Percentiles rank a stretch among this genome's conserved stretches.
Conservation (phyloP, 2,888 invertebrate genomes). For the Tanypteryx hageni region DNA sequence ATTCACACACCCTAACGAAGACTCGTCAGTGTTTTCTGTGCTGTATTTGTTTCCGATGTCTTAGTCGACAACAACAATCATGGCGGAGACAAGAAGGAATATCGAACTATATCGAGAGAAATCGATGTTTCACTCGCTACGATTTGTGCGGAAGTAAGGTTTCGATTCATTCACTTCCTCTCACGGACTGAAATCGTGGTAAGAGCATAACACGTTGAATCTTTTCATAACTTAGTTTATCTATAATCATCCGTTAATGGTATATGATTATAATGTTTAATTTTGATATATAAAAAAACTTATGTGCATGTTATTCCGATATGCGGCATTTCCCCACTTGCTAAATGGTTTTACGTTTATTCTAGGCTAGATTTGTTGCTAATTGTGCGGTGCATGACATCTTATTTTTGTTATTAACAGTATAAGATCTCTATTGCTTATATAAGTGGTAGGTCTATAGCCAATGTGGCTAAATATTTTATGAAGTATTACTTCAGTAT, state of each 20-base stretch:
- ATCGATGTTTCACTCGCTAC: not conserved
- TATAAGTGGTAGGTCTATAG: not conserved
- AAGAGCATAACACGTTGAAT: slow-evolving; percentile 30
- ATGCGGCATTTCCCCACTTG: not conserved
- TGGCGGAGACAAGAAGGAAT: slow-evolving; percentile 53
- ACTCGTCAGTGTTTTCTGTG: slow-evolving; percentile 29
- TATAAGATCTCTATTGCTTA: not conserved
- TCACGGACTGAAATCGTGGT: slow-evolving; percentile 40
- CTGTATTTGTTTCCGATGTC: slow-evolving; percentile 46
- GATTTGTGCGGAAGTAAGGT: slow-evolving; percentile 25
- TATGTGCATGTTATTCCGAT: not conserved
- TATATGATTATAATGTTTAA: not conserved
- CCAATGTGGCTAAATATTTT: not conserved
- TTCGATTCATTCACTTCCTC: slow-evolving; percentile 55
- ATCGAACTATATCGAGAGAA: slow-evolving; percentile 38
- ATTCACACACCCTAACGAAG: slow-evolving; percentile 58
- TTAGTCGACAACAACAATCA: slow-evolving; percentile 63
- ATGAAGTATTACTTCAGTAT: not conserved
- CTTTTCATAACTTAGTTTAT: not conserved
- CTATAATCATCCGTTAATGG: not conserved
- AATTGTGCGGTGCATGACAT: not conserved
- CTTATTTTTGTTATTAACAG: not conserved
- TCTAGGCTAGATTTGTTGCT: not conserved
- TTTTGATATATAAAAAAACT: not conserved
- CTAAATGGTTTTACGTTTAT: not conserved